Conservation (phyloP, 2,888 invertebrate genomes). For the Hymenopus coronatus region DNA sequence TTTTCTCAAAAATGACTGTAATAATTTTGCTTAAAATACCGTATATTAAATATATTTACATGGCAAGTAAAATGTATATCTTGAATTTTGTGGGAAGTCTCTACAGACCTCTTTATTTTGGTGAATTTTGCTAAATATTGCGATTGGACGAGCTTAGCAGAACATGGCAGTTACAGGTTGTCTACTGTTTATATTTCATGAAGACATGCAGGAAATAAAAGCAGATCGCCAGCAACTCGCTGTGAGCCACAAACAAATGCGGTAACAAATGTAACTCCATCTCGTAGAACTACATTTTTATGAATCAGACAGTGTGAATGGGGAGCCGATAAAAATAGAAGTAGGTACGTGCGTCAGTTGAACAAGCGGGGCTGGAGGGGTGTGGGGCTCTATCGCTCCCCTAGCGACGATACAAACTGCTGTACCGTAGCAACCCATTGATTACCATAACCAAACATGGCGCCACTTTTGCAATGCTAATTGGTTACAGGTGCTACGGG, state of each 20-base stretch:
- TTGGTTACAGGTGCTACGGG: conserved; percentile 16
- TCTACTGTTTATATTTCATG: background rate
- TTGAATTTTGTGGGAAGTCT: too few species aligned
- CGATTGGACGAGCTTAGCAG: too few species aligned
- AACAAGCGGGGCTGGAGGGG: background rate
- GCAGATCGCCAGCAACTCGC: background rate
- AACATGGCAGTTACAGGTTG: too few species aligned
- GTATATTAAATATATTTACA: too few species aligned
- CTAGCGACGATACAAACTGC: background rate
- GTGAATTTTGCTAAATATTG: too few species aligned
- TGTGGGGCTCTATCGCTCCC: background rate
- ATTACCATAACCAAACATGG: conserved; percentile 21
- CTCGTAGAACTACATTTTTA: background rate
- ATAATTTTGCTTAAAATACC: too few species aligned
- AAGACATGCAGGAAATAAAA: background rate
- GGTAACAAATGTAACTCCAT: background rate
- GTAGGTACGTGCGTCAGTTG: background rate
- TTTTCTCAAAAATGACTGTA: too few species aligned
- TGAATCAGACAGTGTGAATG: background rate
- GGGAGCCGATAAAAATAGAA: background rate
- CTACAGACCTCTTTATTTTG: too few species aligned
- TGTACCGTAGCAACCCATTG: background rate
- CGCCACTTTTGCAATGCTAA: conserved; percentile 25
- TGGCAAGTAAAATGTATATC: too few species aligned
- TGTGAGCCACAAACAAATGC: background rate